Evolutionary conservation across 1,140 invertebrate genomes (phyloP), one percentile per base, ranked within the genome.

Genomic region (Diorhabda sublineata): DNA sequence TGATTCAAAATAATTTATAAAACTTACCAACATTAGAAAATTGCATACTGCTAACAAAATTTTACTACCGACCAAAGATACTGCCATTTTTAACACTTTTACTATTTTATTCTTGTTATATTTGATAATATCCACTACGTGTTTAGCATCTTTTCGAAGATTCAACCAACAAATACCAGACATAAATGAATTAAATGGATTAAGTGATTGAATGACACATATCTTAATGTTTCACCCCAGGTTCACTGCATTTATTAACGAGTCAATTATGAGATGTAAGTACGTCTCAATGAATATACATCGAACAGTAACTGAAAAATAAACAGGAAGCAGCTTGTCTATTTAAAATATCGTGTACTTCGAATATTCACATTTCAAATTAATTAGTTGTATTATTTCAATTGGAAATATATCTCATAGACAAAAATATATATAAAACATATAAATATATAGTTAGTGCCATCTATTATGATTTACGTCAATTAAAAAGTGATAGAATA

Each of bases 51-150:
- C 75, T 68, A 80, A 68, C 45, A 80, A 64, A 9, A 74, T 69
- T 69, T 80, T 80, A 62, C 76, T 79, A 4, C 76, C 73, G 44
- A 76, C 67, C 8, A 80, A 64, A 41, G 75, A 77, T 41, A 76
- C 67, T 11, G 69, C 73, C 78, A 79, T 78, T 52, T 60, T 74
- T 62, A 41, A 26, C 11, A 9, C 59, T 6, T 3, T 41, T 41
- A 60, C 2, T 11, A 7, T 9, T 60, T 11, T 60, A 8, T n/a
- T 8, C 47, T n/a, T 6, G n/a, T 52, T 8, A 3, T 2, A n/a
- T 52, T n/a, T n/a, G 47, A 52, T 4, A 8, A 52, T 52, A 8
- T 52, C 47, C 47, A 52, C 47, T 4, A 52, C 47, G n/a, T 52
- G 26, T 26, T 26, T 26, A 26, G 26, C 26, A 26, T 26, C 26